Base-by-base conservation (phyloP, 2,797 vertebrate genomes). In the Lithobates pipiens region DNA sequence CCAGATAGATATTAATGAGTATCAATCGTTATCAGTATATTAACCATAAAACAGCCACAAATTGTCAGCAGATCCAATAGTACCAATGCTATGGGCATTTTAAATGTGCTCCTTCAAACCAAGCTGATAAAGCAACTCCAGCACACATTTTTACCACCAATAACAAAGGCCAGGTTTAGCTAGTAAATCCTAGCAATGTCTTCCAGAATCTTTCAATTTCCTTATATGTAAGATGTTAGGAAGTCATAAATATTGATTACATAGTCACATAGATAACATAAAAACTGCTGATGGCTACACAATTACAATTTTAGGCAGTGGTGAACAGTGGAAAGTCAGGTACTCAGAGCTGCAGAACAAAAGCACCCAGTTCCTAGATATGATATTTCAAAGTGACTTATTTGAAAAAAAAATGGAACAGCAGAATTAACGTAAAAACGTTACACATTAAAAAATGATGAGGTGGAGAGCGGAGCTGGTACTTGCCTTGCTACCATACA, bases 381-480 rank as follows among this genome's bases (percentile, higher is more conserved):
- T 80, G 68, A 81, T 36, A 77, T 72, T 77, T 70, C 44, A 76
- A 25, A 34, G 21, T 72, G 10, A 54, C 18, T 36, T 57, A 18
- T 78, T 70, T 65, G 39, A 50, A n/a, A 36, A 36, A 42, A 46
- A 74, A 79, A 39, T 36, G 69, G n/a, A 74, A 68, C 46, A 25
- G 27, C 74, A 77, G 84, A 87, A 89, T 85, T 65, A 89, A 16
- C 29, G 2, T 50, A 63, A 61, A 88, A 88, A 68, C 88, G 86
- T 44, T 88, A 88, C 90, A 80, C 61, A 87, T 86, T 89, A 88
- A 77, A 89, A 85, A 91, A 75, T 77, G 0, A 85, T 34, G 9
- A 75, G 75, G 82, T 9, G 73, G 13, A 86, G 77, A 89, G 87
- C 76, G 2, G 69, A 73, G 11, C 71, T 15, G 78, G 84, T 11